Evolutionary conservation across 1,140 invertebrate genomes (phyloP), one percentile per base, ranked within the genome.

Genomic region (Penaeus indicus): DNA sequence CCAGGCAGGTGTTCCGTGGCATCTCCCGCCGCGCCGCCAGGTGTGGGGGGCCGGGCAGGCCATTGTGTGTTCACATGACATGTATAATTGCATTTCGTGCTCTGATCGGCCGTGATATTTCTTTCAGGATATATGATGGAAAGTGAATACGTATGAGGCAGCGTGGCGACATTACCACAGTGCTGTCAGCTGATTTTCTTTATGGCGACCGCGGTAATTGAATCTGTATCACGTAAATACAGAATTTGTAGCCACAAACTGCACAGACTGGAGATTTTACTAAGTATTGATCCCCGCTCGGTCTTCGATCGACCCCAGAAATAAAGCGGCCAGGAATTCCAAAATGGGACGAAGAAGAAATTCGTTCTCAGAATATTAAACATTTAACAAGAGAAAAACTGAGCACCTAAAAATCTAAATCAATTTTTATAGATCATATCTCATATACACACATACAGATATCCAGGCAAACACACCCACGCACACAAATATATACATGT

Each of bases 1-100:
- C 54, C 11, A 16, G 54, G 54, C 0, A 54, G 54, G 54, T 54
- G 54, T 54, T 54, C 54, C 54, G 54, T 54, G 54, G 54, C 54
- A 54, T 54, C 54, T 54, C 54, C 11, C 10, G 3, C 38, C 11
- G 10, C 54, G 11, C 10, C 54, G 54, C 54, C 54, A 16, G 54
- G 54, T 54, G 10, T 2, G 11, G 54, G 54, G 16, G 54, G 16
- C 54, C 10, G 54, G 54, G 2, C 16, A 11, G 54, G 11, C 78
- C 78, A 80, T 80, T 80, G 78, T 80, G 78, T 60, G 22, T 2
- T 16, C 78, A 25, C 78, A 80, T 42, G 78, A 80, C 78, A n/a
- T 60, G 78, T 80, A 80, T 80, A 80, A 80, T 80, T 80, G 78
- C 47, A 80, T 80, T 80, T 80, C 78, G 61, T 60, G 78, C 47